Evolutionary conservation across 2,797 vertebrate genomes (phyloP).

Genomic region (Hydrolagus colliei): DNA sequence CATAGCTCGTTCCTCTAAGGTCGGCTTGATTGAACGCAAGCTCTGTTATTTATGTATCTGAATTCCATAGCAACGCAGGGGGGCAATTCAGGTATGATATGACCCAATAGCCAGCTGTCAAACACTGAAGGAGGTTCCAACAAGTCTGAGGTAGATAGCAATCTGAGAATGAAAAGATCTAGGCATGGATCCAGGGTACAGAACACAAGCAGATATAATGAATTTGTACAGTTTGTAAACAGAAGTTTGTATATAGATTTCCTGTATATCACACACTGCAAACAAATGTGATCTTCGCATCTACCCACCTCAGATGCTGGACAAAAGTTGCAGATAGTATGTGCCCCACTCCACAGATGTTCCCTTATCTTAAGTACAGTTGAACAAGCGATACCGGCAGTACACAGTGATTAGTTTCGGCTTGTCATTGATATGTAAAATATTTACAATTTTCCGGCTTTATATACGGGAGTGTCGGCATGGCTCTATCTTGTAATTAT

Average conservation of each 20-base stretch:
- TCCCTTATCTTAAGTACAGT: constrained; percentile 1
- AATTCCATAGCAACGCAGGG: no score
- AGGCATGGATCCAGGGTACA: no score
- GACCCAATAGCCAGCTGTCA: no score
- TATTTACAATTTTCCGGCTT: background rate
- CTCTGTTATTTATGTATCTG: no score
- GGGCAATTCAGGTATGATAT: no score
- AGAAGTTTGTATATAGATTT: background rate
- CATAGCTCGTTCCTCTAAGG: no score
- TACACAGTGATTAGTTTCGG: background rate
- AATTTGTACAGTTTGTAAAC: no score
- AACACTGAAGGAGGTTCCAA: no score
- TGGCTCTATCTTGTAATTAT: background rate
- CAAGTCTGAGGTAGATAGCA: no score
- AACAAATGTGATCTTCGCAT: background rate
- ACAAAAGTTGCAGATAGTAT: background rate
- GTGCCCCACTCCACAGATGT: background rate
- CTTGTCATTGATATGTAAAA: background rate
- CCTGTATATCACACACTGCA: background rate
- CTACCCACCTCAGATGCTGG: background rate
- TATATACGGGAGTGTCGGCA: background rate
- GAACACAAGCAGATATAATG: no score
- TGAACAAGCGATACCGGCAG: background rate
- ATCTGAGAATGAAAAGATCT: no score
- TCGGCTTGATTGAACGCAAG: no score